A percentile compares a stretch with the other conserved stretches of the same genome.
These are phyloP conservation scores for Sesamia nonagrioides DNA, from an alignment of 1,140 invertebrate species.

Conservation along the genomic window DNA sequence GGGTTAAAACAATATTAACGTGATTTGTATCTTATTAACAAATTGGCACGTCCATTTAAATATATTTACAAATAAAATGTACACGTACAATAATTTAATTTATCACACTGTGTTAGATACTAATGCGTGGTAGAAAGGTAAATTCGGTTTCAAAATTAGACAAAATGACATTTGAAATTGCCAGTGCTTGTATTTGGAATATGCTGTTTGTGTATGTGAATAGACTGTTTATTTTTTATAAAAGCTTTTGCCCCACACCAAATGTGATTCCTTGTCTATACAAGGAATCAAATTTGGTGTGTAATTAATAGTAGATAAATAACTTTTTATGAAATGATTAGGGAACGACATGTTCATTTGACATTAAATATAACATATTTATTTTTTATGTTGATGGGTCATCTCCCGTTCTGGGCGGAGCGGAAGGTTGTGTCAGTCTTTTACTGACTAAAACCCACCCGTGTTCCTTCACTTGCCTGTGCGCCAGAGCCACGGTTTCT, in stretches of 20 bases:
- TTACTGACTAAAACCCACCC: no score
- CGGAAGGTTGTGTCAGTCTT: no score
- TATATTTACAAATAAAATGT: slow-evolving; percentile 47
- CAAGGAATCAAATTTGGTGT: no score
- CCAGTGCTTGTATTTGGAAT: not conserved
- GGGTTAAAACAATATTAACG: slow-evolving; percentile 38
- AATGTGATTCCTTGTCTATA: no score
- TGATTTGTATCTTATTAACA: slow-evolving; percentile 47
- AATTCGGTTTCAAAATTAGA: not conserved
- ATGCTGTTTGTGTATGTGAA: not conserved
- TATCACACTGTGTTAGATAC: slow-evolving; percentile 14
- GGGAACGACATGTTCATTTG: no score
- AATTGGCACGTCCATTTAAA: slow-evolving; percentile 47
- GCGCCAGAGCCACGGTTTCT: no score
- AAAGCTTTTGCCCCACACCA: no score
- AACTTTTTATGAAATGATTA: not conserved
- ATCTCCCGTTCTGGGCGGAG: no score
- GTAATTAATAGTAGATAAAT: not conserved
- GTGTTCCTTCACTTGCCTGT: no score
- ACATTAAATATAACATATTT: no score
- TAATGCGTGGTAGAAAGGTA: slow-evolving; percentile 1
- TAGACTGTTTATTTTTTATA: not conserved
- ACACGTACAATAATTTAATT: not conserved
- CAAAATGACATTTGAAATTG: not conserved
- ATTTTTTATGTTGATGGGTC: no score